phyloP scores from a whole-genome alignment of 1,140 invertebrate species.

The Euwallacea fornicatus region DNA sequence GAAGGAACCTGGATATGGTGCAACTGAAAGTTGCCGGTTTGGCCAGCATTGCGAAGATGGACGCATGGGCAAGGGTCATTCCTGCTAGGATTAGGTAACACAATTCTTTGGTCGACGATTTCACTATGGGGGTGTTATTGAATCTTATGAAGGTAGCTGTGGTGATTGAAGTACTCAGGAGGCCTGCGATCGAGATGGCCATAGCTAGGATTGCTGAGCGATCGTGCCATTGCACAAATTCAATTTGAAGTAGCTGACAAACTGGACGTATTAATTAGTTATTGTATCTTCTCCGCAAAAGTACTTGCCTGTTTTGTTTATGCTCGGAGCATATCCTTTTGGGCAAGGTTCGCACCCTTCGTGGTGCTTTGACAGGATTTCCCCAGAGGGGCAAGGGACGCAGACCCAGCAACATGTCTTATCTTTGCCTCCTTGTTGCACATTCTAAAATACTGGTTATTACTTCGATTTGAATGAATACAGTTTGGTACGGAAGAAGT shows the following conservation, averaged over 20 bases:
- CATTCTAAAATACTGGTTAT: conserved; percentile 55
- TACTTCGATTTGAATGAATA: no score
- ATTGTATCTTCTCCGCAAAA: not conserved
- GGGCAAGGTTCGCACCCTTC: conserved; percentile 59
- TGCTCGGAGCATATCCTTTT: conserved; percentile 66
- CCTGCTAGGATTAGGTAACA: conserved; percentile 71
- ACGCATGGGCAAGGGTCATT: conserved; percentile 57
- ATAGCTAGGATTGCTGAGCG: conserved; percentile 70
- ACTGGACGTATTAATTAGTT: conserved; percentile 40
- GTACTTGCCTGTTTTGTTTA: conserved; percentile 62
- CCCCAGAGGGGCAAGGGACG: conserved; percentile 63
- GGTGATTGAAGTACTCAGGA: conserved; percentile 66
- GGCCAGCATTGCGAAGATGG: conserved; percentile 70
- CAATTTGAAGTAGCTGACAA: conserved; percentile 55
- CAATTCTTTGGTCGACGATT: conserved; percentile 81
- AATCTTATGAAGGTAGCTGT: conserved; percentile 67
- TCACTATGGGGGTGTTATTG: conserved; percentile 79
- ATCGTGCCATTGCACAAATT: conserved; percentile 61
- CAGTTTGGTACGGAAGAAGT: no score
- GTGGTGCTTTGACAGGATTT: conserved; percentile 62
- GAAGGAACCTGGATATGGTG: conserved; percentile 67
- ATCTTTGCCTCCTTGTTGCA: conserved; percentile 63
- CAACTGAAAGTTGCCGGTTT: conserved; percentile 70
- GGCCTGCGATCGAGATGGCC: conserved; percentile 66
- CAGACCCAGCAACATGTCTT: conserved; percentile 77